Conservation (phyloP, 1,140 invertebrate species). For the Polypedilum vanderplanki region DNA sequence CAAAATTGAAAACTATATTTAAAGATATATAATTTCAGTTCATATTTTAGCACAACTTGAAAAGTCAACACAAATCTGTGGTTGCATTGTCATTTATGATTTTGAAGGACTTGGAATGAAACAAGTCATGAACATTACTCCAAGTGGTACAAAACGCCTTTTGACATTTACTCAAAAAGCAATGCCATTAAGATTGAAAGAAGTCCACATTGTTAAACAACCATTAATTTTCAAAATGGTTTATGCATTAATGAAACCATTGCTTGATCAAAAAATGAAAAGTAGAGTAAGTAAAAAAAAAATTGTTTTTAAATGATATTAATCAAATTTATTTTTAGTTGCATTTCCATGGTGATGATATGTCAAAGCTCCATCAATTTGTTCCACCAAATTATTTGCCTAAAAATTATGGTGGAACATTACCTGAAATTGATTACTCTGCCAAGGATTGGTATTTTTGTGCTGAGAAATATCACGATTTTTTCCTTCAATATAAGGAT, state of each 20-base stretch:
- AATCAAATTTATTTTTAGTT: conserved; percentile 43
- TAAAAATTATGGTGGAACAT: conserved; percentile 57
- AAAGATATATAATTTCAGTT: conserved; percentile 43
- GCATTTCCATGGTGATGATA: conserved; percentile 60
- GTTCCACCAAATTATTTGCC: conserved; percentile 55
- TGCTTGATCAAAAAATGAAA: conserved; percentile 75
- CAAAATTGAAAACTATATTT: no score
- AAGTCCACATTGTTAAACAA: conserved; percentile 85
- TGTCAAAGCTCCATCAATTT: conserved; percentile 54
- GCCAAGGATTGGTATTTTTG: conserved; percentile 53
- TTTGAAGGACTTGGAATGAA: conserved; percentile 66
- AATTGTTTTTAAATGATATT: background rate
- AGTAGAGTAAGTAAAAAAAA: conserved; percentile 54
- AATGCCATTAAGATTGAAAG: conserved; percentile 80
- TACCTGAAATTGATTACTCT: conserved; percentile 54
- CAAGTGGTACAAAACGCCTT: conserved; percentile 63
- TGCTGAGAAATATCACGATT: conserved; percentile 43
- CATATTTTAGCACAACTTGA: conserved; percentile 66
- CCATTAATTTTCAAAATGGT: conserved; percentile 83
- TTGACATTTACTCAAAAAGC: conserved; percentile 78
- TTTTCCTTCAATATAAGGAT: conserved; percentile 35
- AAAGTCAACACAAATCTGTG: conserved; percentile 63
- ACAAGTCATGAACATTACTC: conserved; percentile 63
- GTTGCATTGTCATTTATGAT: conserved; percentile 72
- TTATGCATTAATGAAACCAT: conserved; percentile 81